These are phyloP conservation scores for Nyctibius bracteatus DNA, from an alignment of 2,113 vertebrate species.

Conservation along the genomic window DNA sequence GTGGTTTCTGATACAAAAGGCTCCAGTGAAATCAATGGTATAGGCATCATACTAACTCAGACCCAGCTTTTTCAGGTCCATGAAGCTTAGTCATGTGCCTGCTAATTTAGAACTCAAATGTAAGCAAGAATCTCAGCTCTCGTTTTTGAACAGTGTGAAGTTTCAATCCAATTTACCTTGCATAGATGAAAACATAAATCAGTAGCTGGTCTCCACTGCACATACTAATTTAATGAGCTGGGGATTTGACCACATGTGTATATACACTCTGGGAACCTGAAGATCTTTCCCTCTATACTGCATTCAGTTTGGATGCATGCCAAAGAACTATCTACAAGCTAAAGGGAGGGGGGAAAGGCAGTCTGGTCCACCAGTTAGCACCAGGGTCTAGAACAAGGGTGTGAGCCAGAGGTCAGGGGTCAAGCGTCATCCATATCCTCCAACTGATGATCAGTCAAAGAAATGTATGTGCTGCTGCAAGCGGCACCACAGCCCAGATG, in stretches of 20 bases:
- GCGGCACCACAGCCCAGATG: neutral
- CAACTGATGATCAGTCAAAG: neutral
- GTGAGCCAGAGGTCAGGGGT: neutral
- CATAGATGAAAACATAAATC: conserved; percentile 57
- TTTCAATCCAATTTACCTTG: conserved; percentile 55
- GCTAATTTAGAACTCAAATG: conserved; percentile 39
- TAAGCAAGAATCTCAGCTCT: conserved; percentile 32
- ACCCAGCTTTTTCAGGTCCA: conserved; percentile 20
- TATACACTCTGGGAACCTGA: neutral
- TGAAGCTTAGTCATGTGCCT: neutral
- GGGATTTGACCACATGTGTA: conserved; percentile 11
- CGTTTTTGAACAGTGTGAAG: conserved; percentile 41
- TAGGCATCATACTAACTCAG: neutral
- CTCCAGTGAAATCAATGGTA: conserved; percentile 36
- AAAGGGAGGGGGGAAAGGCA: neutral
- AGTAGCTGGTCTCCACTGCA: conserved; percentile 12
- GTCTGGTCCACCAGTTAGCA: neutral
- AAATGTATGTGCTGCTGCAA: neutral
- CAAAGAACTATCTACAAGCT: neutral
- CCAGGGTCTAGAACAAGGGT: neutral
- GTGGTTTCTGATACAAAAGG: conserved; percentile 49
- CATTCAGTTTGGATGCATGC: neutral
- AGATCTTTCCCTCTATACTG: neutral
- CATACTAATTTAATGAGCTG: conserved; percentile 28
- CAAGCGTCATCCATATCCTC: neutral